Percentiles rank a stretch among this genome's conserved stretches.
Conservation (phyloP, 1,140 invertebrate species). For the Rhagoletis pomonella region DNA sequence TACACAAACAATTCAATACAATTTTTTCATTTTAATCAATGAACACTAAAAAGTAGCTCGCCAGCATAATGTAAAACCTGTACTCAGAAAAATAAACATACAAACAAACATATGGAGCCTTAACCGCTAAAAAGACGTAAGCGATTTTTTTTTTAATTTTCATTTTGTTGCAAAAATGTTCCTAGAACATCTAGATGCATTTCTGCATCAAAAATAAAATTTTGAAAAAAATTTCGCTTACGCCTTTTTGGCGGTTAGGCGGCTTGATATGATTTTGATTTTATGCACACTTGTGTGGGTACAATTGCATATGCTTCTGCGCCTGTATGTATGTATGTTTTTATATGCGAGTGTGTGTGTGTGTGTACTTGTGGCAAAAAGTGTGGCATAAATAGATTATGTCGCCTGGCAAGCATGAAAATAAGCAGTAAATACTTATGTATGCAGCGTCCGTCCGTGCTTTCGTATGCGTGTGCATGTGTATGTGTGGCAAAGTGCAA, state of each 20-base stretch:
- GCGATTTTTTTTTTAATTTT: no score
- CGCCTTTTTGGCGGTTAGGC: no score
- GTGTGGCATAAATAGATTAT: slow-evolving; percentile 51
- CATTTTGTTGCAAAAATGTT: no score
- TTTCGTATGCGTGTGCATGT: background rate
- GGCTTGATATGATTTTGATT: background rate
- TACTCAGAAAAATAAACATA: background rate
- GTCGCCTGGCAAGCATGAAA: slow-evolving; percentile 25
- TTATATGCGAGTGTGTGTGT: background rate
- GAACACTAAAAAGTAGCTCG: background rate
- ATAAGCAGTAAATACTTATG: slow-evolving; percentile 42
- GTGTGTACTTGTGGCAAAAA: background rate
- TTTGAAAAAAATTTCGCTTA: no score
- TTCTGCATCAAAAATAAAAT: no score
- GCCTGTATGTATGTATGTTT: background rate
- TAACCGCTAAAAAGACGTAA: no score
- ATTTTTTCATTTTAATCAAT: background rate
- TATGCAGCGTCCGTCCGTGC: background rate
- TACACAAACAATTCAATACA: background rate
- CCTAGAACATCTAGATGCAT: no score
- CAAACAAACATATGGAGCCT: background rate
- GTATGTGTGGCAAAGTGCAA: background rate
- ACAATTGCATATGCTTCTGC: background rate
- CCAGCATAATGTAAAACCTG: slow-evolving; percentile 17
- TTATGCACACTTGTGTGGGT: background rate